Percentiles rank a stretch among this genome's conserved stretches.
Evolutionary conservation across 2,888 invertebrate species (phyloP).

Genomic region (Esperia sulphurella): DNA sequence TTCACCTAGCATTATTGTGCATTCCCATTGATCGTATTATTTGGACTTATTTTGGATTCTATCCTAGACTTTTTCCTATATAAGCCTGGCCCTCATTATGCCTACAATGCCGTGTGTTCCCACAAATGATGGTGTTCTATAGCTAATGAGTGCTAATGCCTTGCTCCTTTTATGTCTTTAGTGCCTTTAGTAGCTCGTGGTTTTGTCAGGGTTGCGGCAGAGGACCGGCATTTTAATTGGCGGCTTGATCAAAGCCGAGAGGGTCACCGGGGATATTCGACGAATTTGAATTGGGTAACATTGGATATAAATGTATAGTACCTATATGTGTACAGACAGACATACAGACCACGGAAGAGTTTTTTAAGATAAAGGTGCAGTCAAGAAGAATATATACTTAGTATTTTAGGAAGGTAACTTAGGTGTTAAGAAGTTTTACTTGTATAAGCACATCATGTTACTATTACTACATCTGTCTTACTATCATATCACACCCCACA

Average conservation of each 20-base stretch:
- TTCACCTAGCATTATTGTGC: too few species aligned
- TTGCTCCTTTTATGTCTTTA: conserved; percentile 10
- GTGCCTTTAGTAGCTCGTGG: conserved; percentile 13
- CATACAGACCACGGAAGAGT: too few species aligned
- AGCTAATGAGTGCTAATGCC: conserved; percentile 18
- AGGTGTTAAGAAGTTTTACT: too few species aligned
- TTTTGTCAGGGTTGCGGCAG: conserved; percentile 16
- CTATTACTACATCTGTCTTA: too few species aligned
- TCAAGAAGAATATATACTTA: too few species aligned
- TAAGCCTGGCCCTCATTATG: neutral
- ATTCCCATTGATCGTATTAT: too few species aligned
- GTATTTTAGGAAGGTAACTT: too few species aligned
- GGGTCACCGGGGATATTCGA: conserved; percentile 25
- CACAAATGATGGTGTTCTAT: conserved; percentile 8
- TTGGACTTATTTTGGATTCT: neutral
- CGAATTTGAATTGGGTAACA: conserved; percentile 9
- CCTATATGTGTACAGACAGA: too few species aligned
- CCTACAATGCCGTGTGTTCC: neutral
- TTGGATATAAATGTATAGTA: neutral
- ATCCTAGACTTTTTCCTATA: neutral
- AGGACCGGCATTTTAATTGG: conserved; percentile 43
- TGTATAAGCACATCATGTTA: too few species aligned
- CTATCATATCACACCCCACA: too few species aligned
- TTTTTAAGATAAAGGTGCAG: too few species aligned
- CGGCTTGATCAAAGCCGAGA: conserved; percentile 36